These are phyloP conservation scores for Tringa solitaria DNA, from an alignment of 2,113 vertebrate genomes.

Conservation along the genomic window DNA sequence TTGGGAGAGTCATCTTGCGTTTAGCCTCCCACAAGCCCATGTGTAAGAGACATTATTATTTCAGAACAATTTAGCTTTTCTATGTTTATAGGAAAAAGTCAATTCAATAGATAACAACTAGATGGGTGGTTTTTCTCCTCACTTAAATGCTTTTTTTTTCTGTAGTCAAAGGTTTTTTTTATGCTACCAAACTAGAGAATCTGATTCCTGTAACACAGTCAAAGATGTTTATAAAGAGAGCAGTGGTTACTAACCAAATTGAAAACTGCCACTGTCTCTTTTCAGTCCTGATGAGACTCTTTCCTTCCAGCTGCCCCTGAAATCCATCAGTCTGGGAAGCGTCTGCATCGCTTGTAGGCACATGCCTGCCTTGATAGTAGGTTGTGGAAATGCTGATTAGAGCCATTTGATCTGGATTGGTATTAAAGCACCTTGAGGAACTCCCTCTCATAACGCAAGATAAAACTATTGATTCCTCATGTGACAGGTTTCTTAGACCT, in stretches of 20 bases:
- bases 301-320: background rate
- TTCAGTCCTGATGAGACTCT: background rate
- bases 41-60: background rate
- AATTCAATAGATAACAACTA: background rate
- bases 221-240: background rate
- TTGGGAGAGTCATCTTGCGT: background rate
- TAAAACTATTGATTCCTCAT: background rate
- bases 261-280: background rate
- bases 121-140: background rate
- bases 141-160: background rate
- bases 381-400: background rate
- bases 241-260: background rate
- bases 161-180: background rate
- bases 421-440: background rate
- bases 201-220: background rate
- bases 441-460: background rate
- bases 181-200: background rate
- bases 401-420: background rate
- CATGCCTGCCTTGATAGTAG: background rate
- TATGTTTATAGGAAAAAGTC: background rate
- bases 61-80: background rate
- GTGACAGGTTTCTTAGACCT: background rate
- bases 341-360: background rate
- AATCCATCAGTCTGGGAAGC: background rate
- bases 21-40: background rate